Conservation (phyloP, 1,140 invertebrate genomes). For the Proctacanthus coquilletti region DNA sequence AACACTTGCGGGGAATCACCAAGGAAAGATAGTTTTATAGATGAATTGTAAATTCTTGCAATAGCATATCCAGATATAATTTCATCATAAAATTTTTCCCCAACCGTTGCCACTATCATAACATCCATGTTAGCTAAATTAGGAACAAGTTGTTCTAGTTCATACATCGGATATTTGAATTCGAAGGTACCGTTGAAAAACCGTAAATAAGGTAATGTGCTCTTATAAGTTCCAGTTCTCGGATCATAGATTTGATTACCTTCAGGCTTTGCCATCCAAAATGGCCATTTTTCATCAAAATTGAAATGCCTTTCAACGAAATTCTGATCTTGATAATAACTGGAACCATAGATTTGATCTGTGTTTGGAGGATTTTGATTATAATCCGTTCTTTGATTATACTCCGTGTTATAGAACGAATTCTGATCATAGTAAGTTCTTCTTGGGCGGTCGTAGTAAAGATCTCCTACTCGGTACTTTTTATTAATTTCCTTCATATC, state of each 20-base stretch:
- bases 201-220: slow-evolving; percentile 46
- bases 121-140: slow-evolving; percentile 60
- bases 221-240: slow-evolving; percentile 29
- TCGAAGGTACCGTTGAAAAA: slow-evolving; percentile 75
- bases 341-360: slow-evolving; percentile 25
- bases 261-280: slow-evolving; percentile 51
- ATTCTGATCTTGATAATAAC: slow-evolving; percentile 38
- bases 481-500: slow-evolving; percentile 30
- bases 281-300: slow-evolving; percentile 62
- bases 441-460: slow-evolving; percentile 10
- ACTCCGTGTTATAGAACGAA: background rate
- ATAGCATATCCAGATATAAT: slow-evolving; percentile 73
- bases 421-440: background rate
- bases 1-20: slow-evolving; percentile 85
- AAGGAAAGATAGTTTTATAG: slow-evolving; percentile 63
- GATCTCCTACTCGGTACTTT: slow-evolving; percentile 25
- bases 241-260: slow-evolving; percentile 16
- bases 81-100: slow-evolving; percentile 78
- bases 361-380: slow-evolving; percentile 13
- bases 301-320: slow-evolving; percentile 53
- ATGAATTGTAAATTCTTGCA: slow-evolving; percentile 74
- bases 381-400: slow-evolving; percentile 11
- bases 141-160: slow-evolving; percentile 50
- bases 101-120: slow-evolving; percentile 72
- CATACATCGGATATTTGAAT: slow-evolving; percentile 69